A percentile compares a stretch with the other conserved stretches of the same genome.
Conservation (phyloP, 1,140 invertebrate species). For the Parasteatoda tepidariorum region DNA sequence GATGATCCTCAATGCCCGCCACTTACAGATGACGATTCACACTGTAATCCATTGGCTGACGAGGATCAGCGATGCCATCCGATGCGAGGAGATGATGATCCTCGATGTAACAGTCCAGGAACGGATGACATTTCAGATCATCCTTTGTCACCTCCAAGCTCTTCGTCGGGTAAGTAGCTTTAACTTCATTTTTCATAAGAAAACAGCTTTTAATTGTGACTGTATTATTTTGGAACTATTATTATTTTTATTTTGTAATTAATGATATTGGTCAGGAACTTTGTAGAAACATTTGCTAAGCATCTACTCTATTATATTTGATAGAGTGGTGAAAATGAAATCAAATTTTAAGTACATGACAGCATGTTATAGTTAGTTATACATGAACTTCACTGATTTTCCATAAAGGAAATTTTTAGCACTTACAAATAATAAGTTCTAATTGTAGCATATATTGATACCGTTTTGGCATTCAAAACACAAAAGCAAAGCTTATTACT, state of each 20-base stretch:
- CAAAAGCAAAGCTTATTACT: no score
- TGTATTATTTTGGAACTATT: not conserved
- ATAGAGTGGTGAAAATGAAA: no score
- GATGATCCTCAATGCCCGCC: constrained; percentile 20
- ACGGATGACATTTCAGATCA: constrained; percentile 46
- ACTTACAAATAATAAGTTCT: no score
- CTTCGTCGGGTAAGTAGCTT: constrained; percentile 28
- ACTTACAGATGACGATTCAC: constrained; percentile 32
- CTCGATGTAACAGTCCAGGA: constrained; percentile 39
- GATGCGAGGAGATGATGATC: constrained; percentile 37
- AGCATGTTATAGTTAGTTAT: no score
- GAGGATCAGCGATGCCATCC: constrained; percentile 22
- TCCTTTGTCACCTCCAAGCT: constrained; percentile 43
- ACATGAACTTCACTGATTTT: no score
- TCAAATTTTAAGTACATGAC: no score
- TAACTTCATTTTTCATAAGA: not conserved
- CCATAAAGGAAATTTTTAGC: no score
- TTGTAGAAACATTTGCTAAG: no score
- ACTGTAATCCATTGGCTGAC: constrained; percentile 10
- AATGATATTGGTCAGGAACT: no score
- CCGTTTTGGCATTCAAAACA: no score
- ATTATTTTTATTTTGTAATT: no score
- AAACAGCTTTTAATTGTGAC: not conserved
- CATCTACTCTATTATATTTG: not conserved
- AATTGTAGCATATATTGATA: no score